Conservation (phyloP, 2,113 vertebrate genomes). For the Micromys minutus region DNA sequence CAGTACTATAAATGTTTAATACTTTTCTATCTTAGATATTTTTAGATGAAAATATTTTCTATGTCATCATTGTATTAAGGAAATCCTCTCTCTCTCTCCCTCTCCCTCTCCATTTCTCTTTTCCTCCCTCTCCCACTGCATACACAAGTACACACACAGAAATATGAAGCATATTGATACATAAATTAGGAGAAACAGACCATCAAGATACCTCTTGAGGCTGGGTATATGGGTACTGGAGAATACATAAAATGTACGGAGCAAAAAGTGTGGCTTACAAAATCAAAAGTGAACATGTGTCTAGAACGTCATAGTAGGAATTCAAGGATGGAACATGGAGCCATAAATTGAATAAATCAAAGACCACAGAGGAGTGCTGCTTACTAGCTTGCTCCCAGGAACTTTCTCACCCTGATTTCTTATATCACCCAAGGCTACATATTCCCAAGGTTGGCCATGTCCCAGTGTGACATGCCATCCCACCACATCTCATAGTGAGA, state of each 20-base stretch:
- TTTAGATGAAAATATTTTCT: not conserved
- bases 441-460: not conserved
- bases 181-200: not conserved
- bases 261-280: not conserved
- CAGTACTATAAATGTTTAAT: conserved; percentile 3
- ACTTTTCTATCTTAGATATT: conserved; percentile 19
- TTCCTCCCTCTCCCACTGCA: too few relatives aligned
- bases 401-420: not conserved
- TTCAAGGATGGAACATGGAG: not conserved
- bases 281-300: not conserved
- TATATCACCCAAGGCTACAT: not conserved
- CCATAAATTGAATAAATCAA: not conserved
- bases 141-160: not conserved
- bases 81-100: not conserved
- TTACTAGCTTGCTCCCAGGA: not conserved
- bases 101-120: too few relatives aligned
- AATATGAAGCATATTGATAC: not conserved
- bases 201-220: too few relatives aligned
- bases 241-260: not conserved
- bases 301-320: not conserved
- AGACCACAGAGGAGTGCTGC: not conserved
- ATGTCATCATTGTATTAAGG: not conserved
- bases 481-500: not conserved
- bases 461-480: not conserved
- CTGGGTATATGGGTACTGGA: not conserved